These are phyloP conservation scores for Acipenser transmontanus DNA, from an alignment of 2,797 vertebrate species.

Conservation along the genomic window DNA sequence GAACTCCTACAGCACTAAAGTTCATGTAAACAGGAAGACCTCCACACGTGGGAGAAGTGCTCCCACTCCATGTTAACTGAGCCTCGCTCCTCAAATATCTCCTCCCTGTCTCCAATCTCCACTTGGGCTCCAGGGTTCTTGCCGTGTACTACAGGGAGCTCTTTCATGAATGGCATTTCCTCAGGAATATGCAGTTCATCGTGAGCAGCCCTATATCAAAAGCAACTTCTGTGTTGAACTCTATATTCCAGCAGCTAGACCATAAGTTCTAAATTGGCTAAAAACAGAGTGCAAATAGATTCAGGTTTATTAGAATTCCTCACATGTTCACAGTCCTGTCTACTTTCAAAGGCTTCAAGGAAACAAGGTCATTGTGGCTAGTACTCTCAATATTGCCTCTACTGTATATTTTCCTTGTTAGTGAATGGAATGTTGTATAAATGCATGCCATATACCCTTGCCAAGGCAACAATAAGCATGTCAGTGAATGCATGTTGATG, in stretches of 20 bases:
- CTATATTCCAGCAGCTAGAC: too few species aligned
- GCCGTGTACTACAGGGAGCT: conserved; percentile 24
- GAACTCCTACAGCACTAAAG: conserved; percentile 29
- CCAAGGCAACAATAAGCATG: too few species aligned
- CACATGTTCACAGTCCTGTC: not conserved
- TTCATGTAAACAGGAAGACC: conserved; percentile 67
- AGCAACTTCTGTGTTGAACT: not conserved
- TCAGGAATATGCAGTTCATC: conserved; percentile 5
- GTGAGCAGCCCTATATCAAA: not conserved
- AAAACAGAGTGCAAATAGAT: too few species aligned
- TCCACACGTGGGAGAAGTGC: conserved; percentile 39
- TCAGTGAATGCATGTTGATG: too few species aligned
- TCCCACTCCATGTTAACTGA: conserved; percentile 20
- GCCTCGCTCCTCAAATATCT: conserved; percentile 21
- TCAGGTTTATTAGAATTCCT: not conserved
- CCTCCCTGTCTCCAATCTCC: conserved; percentile 17
- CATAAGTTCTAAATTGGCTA: too few species aligned
- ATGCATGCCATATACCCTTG: too few species aligned
- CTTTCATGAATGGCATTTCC: conserved; percentile 23
- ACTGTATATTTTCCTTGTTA: too few species aligned
- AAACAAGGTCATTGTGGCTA: not conserved
- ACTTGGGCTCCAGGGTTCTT: conserved; percentile 2
- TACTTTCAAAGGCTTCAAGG: not conserved
- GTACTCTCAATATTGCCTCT: not conserved
- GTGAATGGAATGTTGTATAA: too few species aligned